A percentile compares a stretch with the other conserved stretches of the same genome.
phyloP scores from a whole-genome alignment of 23 tunicate genomes.

The Halocynthia aurantium region DNA sequence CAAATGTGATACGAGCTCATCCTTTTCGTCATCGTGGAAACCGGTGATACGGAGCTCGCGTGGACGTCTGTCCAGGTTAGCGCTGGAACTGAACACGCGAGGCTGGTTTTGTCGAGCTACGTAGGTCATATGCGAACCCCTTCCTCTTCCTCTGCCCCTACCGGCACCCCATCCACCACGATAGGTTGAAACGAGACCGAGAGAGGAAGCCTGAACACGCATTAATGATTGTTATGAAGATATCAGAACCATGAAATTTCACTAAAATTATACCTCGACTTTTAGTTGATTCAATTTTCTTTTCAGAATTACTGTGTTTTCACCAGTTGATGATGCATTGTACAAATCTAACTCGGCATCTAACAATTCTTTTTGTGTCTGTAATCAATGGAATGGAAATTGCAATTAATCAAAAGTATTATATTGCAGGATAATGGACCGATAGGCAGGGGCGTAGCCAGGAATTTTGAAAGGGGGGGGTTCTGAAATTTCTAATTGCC shows the following conservation, averaged over 20 bases:
- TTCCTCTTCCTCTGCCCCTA: slow-evolving; percentile 56
- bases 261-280: slow-evolving; percentile 30
- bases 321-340: slow-evolving; percentile 80
- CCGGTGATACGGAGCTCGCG: slow-evolving; percentile 77
- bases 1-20: slow-evolving; percentile 84
- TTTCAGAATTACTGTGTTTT: slow-evolving; percentile 37
- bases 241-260: background rate
- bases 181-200: slow-evolving; percentile 47
- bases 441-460: no score
- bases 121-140: slow-evolving; percentile 9
- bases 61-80: slow-evolving; percentile 92
- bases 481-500: no score
- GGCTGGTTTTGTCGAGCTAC: slow-evolving; percentile 39
- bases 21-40: slow-evolving; percentile 78
- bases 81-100: slow-evolving; percentile 64
- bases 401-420: no score
- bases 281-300: slow-evolving; percentile 61
- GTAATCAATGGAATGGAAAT: background rate
- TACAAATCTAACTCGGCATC: slow-evolving; percentile 79
- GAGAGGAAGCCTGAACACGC: slow-evolving; percentile 47
- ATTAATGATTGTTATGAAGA: background rate
- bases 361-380: slow-evolving; percentile 60
- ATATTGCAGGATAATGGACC: no score
- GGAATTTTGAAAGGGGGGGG: no score
- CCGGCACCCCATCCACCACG: slow-evolving; percentile 23